Percentiles rank a stretch among this genome's conserved stretches.
These are phyloP conservation scores for Apeira syringaria DNA, from an alignment of 2,888 invertebrate genomes.

Conservation along the genomic window DNA sequence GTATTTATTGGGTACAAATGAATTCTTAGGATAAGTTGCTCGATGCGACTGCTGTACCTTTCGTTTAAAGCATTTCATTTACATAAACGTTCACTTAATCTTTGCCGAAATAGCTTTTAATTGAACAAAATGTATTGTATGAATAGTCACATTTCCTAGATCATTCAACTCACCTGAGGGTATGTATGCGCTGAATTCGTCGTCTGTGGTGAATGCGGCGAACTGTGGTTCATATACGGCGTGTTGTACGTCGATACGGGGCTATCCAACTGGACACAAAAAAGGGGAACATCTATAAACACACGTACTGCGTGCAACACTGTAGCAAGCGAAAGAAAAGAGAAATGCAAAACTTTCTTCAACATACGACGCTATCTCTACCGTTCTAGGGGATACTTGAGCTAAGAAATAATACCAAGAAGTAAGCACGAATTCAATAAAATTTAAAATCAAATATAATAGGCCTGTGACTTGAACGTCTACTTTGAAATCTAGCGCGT, in stretches of 20 bases:
- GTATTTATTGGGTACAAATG: too few relatives aligned
- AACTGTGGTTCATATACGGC: conserved; percentile 73
- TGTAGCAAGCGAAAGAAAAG: conserved; percentile 18
- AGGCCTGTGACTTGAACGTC: conserved; percentile 1
- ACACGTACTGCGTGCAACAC: neutral
- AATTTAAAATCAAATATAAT: too few relatives aligned
- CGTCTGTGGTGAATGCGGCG: conserved; percentile 72
- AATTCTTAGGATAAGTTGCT: too few relatives aligned
- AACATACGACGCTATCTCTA: conserved; percentile 9
- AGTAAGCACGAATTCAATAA: conserved; percentile 9
- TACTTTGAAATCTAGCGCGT: conserved; percentile 2
- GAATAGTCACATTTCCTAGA: neutral
- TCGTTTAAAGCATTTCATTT: too few relatives aligned
- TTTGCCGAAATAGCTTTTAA: too few relatives aligned
- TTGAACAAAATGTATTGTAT: too few relatives aligned
- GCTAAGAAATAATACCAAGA: conserved; percentile 9
- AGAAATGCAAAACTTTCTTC: conserved; percentile 12
- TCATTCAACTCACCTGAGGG: conserved; percentile 56
- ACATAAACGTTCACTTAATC: too few relatives aligned
- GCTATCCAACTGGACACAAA: conserved; percentile 61
- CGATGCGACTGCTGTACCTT: too few relatives aligned
- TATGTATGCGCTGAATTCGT: conserved; percentile 73
- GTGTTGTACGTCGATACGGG: conserved; percentile 71
- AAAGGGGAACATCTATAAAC: conserved; percentile 7
- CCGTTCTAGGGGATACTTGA: conserved; percentile 18